These are phyloP conservation scores for Crenichthys baileyi DNA, from an alignment of 2,797 vertebrate genomes.

Conservation along the genomic window DNA sequence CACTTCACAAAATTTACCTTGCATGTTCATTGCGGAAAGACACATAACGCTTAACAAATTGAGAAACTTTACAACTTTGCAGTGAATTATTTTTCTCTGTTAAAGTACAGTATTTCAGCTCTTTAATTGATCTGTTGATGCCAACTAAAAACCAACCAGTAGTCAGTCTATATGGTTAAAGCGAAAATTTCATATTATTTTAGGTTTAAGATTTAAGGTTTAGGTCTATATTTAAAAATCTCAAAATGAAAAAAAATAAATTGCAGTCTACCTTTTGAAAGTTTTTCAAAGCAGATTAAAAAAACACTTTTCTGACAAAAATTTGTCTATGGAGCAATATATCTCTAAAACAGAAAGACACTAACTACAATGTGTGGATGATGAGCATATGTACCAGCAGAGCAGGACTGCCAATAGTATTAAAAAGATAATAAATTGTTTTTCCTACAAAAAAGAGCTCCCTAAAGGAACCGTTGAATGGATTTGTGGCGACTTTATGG, in stretches of 20 bases:
- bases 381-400: background rate
- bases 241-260: no score
- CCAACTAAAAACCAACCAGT: background rate
- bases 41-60: background rate
- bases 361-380: background rate
- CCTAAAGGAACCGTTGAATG: background rate
- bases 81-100: background rate
- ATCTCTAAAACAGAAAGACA: no score
- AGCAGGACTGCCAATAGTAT: background rate
- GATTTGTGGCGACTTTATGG: no score
- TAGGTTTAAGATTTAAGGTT: background rate
- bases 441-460: background rate
- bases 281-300: no score
- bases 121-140: background rate
- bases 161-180: background rate
- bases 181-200: background rate
- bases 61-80: background rate
- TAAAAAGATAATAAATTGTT: background rate
- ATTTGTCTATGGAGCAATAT: no score
- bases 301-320: no score
- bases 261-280: no score
- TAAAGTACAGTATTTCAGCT: background rate
- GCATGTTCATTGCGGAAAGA: background rate
- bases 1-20: background rate
- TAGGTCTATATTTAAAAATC: background rate